A percentile compares a stretch with the other conserved stretches of the same genome.
Evolutionary conservation across 2,113 vertebrate genomes (phyloP).

Genomic region (Calyptommatus sinebrachiatus): DNA sequence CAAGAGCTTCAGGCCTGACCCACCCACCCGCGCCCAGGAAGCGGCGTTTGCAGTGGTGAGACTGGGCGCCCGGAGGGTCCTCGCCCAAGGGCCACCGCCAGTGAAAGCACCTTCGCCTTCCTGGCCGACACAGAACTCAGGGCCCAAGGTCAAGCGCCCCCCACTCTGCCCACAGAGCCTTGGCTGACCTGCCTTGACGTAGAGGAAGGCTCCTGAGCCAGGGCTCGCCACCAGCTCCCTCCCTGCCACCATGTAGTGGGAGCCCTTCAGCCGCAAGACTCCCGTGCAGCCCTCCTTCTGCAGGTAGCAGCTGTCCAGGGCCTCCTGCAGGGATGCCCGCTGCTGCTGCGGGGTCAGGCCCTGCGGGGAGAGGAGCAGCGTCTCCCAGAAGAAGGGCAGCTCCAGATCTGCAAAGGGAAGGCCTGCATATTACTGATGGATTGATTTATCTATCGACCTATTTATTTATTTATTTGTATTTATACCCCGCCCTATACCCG

Average conservation of each 20-base stretch:
- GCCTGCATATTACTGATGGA: no score
- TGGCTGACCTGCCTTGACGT: slow-evolving; percentile 26
- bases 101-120: not conserved
- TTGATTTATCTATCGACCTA: no score
- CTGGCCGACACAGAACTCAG: not conserved
- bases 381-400: slow-evolving; percentile 10
- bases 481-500: no score
- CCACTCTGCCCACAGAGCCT: not conserved
- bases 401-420: not conserved
- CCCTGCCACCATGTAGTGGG: not conserved
- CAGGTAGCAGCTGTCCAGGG: slow-evolving; percentile 25
- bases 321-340: not conserved
- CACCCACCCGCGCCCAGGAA: no score
- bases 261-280: not conserved
- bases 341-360: not conserved
- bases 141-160: no score
- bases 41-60: no score
- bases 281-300: slow-evolving; percentile 18
- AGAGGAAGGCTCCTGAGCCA: slow-evolving; percentile 15
- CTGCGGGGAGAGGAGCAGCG: not conserved
- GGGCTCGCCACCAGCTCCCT: slow-evolving; percentile 14
- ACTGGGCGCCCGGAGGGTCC: no score
- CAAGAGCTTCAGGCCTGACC: no score
- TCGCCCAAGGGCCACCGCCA: not conserved
- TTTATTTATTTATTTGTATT: no score